Evolutionary conservation across 2,113 vertebrate genomes (phyloP).

Genomic region (Passer domesticus): DNA sequence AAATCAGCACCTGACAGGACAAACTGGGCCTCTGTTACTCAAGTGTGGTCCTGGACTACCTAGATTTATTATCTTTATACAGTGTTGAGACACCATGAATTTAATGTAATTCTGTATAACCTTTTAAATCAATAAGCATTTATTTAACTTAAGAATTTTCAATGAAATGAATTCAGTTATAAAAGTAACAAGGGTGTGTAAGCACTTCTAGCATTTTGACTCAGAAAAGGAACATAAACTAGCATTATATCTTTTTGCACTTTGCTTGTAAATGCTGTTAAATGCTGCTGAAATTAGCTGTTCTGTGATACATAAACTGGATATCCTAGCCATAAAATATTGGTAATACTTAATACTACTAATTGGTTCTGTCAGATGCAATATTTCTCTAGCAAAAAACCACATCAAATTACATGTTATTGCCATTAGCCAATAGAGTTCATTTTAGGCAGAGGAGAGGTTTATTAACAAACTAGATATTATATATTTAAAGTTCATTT

Average conservation of each 20-base stretch:
- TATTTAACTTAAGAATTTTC: constrained; percentile 64
- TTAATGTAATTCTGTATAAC: constrained; percentile 60
- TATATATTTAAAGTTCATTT: constrained; percentile 78
- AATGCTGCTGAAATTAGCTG: not conserved
- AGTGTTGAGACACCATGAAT: constrained; percentile 42
- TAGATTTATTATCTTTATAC: constrained; percentile 74
- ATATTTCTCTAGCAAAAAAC: constrained; percentile 47
- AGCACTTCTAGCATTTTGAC: not conserved
- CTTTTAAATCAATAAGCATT: constrained; percentile 68
- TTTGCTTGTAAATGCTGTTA: not conserved
- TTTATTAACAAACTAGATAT: constrained; percentile 76
- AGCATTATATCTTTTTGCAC: not conserved
- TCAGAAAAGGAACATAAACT: not conserved
- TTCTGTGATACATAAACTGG: not conserved
- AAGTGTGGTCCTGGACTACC: constrained; percentile 55
- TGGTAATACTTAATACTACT: constrained; percentile 33
- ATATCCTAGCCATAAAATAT: constrained; percentile 38
- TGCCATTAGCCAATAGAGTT: constrained; percentile 62
- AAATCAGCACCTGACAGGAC: constrained; percentile 76
- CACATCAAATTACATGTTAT: constrained; percentile 70
- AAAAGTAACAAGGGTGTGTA: not conserved
- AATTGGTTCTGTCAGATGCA: constrained; percentile 63
- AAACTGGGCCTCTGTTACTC: constrained; percentile 71
- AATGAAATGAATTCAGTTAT: constrained; percentile 57
- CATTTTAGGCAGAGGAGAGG: constrained; percentile 57